These are phyloP conservation scores for Amphipyra tragopoginis DNA, from an alignment of 2,888 invertebrate genomes.

Conservation along the genomic window DNA sequence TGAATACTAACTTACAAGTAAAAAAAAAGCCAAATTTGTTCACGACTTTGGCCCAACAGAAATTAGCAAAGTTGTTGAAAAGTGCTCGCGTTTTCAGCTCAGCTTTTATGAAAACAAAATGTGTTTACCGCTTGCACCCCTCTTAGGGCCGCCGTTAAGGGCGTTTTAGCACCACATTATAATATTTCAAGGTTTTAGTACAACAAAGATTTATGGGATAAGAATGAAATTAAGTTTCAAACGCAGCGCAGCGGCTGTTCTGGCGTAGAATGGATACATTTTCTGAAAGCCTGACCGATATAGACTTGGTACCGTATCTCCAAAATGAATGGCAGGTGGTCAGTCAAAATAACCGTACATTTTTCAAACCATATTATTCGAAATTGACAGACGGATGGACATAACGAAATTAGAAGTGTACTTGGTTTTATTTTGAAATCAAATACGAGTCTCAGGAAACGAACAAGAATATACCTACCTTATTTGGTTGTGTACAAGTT, in stretches of 20 bases:
- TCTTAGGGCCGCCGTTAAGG: constrained; percentile 13
- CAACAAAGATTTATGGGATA: constrained; percentile 29
- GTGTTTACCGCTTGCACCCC: constrained; percentile 29
- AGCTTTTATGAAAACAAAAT: constrained; percentile 33
- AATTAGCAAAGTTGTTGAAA: constrained; percentile 51
- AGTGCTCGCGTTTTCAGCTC: constrained; percentile 16
- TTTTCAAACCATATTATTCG: no score
- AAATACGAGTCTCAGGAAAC: no score
- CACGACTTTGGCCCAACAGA: constrained; percentile 21
- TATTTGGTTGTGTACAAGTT: no score
- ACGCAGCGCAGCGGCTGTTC: not conserved
- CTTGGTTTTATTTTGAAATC: no score
- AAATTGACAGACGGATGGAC: no score
- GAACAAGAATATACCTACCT: no score
- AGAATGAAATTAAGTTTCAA: constrained; percentile 9
- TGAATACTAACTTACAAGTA: constrained; percentile 15
- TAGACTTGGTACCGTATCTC: no score
- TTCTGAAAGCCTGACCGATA: no score
- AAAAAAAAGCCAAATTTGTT: constrained; percentile 23
- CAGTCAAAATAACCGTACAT: no score
- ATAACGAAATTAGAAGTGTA: no score
- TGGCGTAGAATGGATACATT: not conserved
- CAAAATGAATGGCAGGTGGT: no score
- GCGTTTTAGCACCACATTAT: constrained; percentile 21
- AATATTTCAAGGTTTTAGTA: constrained; percentile 32